Conservation (phyloP, 2,113 vertebrate species). For the Elephantulus edwardii region DNA sequence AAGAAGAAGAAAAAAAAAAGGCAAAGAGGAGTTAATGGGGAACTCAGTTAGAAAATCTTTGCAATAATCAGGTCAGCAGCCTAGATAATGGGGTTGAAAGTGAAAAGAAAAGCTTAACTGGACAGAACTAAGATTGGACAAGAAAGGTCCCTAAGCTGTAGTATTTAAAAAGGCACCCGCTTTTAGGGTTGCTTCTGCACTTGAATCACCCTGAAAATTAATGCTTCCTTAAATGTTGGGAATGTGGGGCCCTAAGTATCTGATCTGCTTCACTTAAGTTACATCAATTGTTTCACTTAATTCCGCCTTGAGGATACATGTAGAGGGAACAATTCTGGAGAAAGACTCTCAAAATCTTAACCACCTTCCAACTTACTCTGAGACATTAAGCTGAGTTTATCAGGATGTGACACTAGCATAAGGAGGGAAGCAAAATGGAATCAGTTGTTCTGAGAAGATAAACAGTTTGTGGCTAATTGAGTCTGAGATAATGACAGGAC, state of each 20-base stretch:
- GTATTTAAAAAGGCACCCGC: not conserved
- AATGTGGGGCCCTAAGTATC: not conserved
- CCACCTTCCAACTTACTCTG: not conserved
- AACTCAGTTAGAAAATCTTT: not conserved
- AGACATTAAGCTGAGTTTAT: not conserved
- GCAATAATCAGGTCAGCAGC: not conserved
- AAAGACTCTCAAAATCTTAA: not conserved
- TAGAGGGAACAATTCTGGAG: not conserved
- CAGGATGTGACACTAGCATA: not conserved
- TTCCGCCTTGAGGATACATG: not conserved
- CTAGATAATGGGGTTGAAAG: not conserved
- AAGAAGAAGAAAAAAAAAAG: not conserved
- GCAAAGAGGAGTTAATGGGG: not conserved
- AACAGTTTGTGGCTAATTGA: not conserved
- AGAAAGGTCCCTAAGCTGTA: not conserved
- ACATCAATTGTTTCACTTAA: not conserved
- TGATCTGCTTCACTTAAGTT: not conserved
- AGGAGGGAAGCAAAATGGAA: not conserved
- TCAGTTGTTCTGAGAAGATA: not conserved
- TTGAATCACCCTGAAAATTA: not conserved
- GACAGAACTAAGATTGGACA: not conserved
- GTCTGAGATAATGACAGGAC: not conserved
- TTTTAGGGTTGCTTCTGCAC: not conserved
- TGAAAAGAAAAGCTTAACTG: not conserved
- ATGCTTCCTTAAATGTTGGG: not conserved